Conservation (phyloP, 2,888 invertebrate species). For the Meta bourneti region DNA sequence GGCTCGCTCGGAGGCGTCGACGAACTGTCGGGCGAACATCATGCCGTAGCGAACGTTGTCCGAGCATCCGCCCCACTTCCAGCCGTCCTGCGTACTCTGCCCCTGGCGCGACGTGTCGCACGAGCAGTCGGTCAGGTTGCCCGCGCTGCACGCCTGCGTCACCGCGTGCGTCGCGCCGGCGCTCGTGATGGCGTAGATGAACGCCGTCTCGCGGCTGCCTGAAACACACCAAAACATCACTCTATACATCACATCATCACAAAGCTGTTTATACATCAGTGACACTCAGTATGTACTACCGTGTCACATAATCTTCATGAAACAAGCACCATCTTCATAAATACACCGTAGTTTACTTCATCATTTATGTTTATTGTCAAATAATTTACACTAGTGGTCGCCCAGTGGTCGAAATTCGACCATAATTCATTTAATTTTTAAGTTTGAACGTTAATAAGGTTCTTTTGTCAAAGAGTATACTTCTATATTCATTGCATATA, state of each 20-base stretch:
- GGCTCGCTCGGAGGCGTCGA: slow-evolving; percentile 83
- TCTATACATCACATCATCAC: background rate
- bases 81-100: slow-evolving; percentile 82
- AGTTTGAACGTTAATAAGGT: too few relatives aligned
- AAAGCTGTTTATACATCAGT: too few relatives aligned
- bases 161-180: slow-evolving; percentile 84
- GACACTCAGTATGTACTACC: too few relatives aligned
- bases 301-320: too few relatives aligned
- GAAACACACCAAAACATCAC: slow-evolving; percentile 73
- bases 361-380: too few relatives aligned
- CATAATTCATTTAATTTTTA: too few relatives aligned
- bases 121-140: slow-evolving; percentile 84
- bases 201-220: slow-evolving; percentile 84
- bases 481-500: too few relatives aligned
- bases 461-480: too few relatives aligned
- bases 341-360: too few relatives aligned
- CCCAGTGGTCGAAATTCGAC: too few relatives aligned
- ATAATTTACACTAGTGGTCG: too few relatives aligned
- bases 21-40: slow-evolving; percentile 83
- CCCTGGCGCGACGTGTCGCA: slow-evolving; percentile 82
- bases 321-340: too few relatives aligned
- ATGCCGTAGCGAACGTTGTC: slow-evolving; percentile 84
- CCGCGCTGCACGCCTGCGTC: slow-evolving; percentile 83
- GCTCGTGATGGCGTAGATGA: slow-evolving; percentile 84
- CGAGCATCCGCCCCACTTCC: slow-evolving; percentile 84